Evolutionary conservation across 2,113 vertebrate species (phyloP).

Genomic region (Aptenodytes patagonicus): DNA sequence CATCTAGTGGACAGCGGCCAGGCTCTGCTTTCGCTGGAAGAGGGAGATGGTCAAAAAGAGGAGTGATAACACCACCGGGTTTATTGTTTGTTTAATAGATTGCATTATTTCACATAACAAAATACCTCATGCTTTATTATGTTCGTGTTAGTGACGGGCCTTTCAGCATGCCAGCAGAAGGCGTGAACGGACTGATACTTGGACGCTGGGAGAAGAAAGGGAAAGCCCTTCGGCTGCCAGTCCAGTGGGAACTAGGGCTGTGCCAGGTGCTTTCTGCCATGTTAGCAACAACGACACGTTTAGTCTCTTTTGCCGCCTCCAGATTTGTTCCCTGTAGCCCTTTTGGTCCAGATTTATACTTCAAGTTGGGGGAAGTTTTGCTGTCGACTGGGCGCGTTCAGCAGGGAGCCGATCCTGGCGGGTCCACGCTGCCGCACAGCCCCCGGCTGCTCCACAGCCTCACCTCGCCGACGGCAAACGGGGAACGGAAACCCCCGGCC

Average conservation of each 20-base stretch:
- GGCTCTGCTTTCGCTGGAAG: not conserved
- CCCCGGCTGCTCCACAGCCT: not conserved
- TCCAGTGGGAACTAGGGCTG: not conserved
- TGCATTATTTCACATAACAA: not conserved
- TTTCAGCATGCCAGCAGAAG: not conserved
- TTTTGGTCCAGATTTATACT: not conserved
- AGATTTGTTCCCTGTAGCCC: not conserved
- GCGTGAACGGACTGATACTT: not conserved
- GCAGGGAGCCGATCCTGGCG: fast-evolving
- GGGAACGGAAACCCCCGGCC: not conserved
- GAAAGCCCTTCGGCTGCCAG: not conserved
- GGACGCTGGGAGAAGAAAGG: not conserved
- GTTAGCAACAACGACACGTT: not conserved
- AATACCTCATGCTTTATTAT: not conserved
- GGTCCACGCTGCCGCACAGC: fast-evolving
- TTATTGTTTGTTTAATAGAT: not conserved
- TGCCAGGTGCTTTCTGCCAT: not conserved
- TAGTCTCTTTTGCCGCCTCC: not conserved
- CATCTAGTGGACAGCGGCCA: conserved; percentile 73
- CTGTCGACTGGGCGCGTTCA: fast-evolving
- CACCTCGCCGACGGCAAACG: fast-evolving
- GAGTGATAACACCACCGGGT: fast-evolving
- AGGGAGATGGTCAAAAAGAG: not conserved
- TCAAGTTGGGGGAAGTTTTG: not conserved
- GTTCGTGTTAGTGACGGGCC: not conserved